Conservation (phyloP, 2,797 vertebrate species). For the Mormyrus hasselquistii region DNA sequence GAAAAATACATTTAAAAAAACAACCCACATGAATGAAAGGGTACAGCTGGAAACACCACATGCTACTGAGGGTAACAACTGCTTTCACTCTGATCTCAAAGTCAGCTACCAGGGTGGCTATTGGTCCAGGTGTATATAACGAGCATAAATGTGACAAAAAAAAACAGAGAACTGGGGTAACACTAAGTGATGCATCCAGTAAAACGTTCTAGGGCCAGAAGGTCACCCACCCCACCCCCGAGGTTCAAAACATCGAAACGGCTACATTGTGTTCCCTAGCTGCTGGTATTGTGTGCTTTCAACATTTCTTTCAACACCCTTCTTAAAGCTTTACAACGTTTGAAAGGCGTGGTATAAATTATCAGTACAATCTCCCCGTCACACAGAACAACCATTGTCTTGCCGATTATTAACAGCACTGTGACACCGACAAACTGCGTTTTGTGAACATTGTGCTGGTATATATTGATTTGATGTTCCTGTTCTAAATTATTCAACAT, state of each 20-base stretch:
- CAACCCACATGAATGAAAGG: not conserved
- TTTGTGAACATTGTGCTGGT: not conserved
- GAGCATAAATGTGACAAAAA: not conserved
- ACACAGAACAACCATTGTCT: not conserved
- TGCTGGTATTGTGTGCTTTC: not conserved
- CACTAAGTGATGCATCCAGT: not conserved
- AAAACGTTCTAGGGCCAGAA: not conserved
- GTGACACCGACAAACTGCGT: not conserved
- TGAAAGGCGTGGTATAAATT: not conserved
- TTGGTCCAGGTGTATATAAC: not conserved
- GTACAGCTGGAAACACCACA: not conserved
- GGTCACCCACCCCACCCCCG: not conserved
- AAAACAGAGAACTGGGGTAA: not conserved
- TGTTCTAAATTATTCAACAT: constrained; percentile 3
- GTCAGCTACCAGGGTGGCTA: not conserved
- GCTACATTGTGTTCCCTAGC: not conserved
- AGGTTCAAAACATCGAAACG: not conserved
- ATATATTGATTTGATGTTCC: not conserved
- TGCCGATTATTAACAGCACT: not conserved
- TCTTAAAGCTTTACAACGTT: not conserved
- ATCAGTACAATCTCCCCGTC: not conserved
- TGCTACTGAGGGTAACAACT: not conserved
- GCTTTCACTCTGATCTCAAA: not conserved
- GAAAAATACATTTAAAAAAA: not conserved
- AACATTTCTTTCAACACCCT: not conserved